Base-by-base conservation (phyloP, 2,113 vertebrate species). In the Ammodytes marinus region DNA sequence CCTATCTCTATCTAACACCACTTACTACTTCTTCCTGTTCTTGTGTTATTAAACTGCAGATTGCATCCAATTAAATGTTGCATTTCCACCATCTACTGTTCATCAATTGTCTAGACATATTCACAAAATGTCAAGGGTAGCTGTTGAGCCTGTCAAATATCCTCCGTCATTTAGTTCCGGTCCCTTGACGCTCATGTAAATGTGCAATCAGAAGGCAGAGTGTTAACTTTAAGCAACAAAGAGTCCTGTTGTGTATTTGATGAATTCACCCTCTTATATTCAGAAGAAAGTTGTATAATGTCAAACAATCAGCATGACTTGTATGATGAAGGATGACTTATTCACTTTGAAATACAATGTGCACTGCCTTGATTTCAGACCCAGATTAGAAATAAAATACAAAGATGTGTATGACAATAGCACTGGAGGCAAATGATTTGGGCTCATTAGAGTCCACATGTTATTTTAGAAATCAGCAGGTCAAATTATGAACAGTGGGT, bases 341-440 rank as follows among this genome's bases (percentile, higher is more conserved):
- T 79, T 83, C 77, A 63, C 6, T 0, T 4, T 72, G 52, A 80
- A 74, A 74, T 70, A 3, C 80, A 64, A 71, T 54, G 27, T 27
- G 66, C 60, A 15, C 7, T 1, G 52, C 27, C 50, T 69, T 82
- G 80, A 90, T 84, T 88, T 75, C 40, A 60, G 49, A 52, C 35
- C 4, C 5, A 15, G 4, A 39, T 8, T 10, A 63, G 8, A 64
- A 40, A 9, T 55, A 61, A n/a, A 77, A 54, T 1, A 13, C 8
- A 75, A 54, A 77, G 19, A 73, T 19, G 63, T 57, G 45, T 46
- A 40, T 58, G 60, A 64, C 71, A 89, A 75, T 9, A 55, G 39
- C 55, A 72, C 60, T 55, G 45, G 49, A 66, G 72, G 50, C 57
- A 77, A 82, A 84, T 59, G 75, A 87, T 84, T 71, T 73, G 53